Conservation (phyloP, 2,888 invertebrate species). For the Diarsia rubi region DNA sequence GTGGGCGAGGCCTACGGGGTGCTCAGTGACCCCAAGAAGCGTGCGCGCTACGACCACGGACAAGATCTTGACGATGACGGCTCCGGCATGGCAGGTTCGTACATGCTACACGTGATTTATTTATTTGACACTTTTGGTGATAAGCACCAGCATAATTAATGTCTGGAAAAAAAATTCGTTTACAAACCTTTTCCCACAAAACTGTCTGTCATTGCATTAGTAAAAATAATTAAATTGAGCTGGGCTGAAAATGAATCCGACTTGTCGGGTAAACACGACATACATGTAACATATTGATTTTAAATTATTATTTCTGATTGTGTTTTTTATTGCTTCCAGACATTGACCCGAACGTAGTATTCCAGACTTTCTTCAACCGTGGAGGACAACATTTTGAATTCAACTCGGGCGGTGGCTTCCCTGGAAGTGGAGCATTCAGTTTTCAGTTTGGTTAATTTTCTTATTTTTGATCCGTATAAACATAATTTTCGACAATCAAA, state of each 20-base stretch:
- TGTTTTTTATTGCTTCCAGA: conserved; percentile 89
- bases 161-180: too few relatives aligned
- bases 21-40: conserved; percentile 97
- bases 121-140: neutral
- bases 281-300: neutral
- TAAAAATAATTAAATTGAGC: conserved; percentile 6
- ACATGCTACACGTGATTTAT: neutral
- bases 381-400: conserved; percentile 90
- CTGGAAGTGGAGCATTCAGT: conserved; percentile 91
- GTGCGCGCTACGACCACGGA: conserved; percentile 97
- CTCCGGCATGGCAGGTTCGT: conserved; percentile 86
- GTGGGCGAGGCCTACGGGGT: conserved; percentile 98
- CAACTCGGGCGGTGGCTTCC: conserved; percentile 89
- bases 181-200: conserved; percentile 3
- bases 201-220: neutral
- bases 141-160: too few relatives aligned
- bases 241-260: neutral
- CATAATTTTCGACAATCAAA: conserved; percentile 54
- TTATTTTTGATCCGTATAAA: conserved; percentile 37
- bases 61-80: conserved; percentile 96
- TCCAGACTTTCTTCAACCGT: conserved; percentile 95
- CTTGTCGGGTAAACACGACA: neutral
- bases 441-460: conserved; percentile 93
- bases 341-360: conserved; percentile 96
- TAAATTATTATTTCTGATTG: conserved; percentile 6